A percentile compares a stretch with the other conserved stretches of the same genome.
These are phyloP conservation scores for Jordanella pulchra DNA, from an alignment of 2,797 vertebrate genomes.

Conservation along the genomic window DNA sequence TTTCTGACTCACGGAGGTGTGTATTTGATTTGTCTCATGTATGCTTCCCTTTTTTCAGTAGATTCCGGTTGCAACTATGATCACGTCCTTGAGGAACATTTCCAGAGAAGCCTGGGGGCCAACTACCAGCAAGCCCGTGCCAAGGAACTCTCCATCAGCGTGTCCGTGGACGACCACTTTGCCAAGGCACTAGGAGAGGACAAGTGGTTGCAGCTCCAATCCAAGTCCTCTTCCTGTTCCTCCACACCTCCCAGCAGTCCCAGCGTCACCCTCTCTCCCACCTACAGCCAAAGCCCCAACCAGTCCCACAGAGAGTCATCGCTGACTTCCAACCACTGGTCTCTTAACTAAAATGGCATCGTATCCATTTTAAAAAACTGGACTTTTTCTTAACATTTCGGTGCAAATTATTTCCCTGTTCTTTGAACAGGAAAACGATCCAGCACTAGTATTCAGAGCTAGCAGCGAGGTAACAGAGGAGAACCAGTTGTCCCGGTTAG, in stretches of 20 bases:
- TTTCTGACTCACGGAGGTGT: conserved; percentile 57
- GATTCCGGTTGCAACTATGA: conserved; percentile 72
- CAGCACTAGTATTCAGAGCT: conserved; percentile 27
- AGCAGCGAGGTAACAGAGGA: conserved; percentile 24
- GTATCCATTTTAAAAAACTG: conserved; percentile 23
- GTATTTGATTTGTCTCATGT: conserved; percentile 35
- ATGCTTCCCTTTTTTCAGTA: conserved; percentile 55
- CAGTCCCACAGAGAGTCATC: conserved; percentile 68
- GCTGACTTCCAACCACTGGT: conserved; percentile 67
- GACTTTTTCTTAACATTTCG: conserved; percentile 65
- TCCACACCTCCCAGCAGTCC: conserved; percentile 81
- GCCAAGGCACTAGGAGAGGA: conserved; percentile 82
- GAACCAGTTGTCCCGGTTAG: no score
- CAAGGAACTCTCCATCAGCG: conserved; percentile 78
- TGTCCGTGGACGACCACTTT: conserved; percentile 85
- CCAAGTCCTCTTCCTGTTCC: conserved; percentile 77
- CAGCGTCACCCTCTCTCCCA: conserved; percentile 73
- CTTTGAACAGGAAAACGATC: conserved; percentile 23
- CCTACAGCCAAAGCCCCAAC: conserved; percentile 70
- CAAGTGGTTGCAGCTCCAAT: conserved; percentile 82
- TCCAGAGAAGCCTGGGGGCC: conserved; percentile 81
- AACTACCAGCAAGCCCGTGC: conserved; percentile 72
- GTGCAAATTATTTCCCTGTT: conserved; percentile 42
- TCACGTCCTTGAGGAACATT: conserved; percentile 82
- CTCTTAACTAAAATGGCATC: conserved; percentile 62